Evolutionary conservation across 2,797 vertebrate species (phyloP).

Genomic region (Eidolon dupreanum): DNA sequence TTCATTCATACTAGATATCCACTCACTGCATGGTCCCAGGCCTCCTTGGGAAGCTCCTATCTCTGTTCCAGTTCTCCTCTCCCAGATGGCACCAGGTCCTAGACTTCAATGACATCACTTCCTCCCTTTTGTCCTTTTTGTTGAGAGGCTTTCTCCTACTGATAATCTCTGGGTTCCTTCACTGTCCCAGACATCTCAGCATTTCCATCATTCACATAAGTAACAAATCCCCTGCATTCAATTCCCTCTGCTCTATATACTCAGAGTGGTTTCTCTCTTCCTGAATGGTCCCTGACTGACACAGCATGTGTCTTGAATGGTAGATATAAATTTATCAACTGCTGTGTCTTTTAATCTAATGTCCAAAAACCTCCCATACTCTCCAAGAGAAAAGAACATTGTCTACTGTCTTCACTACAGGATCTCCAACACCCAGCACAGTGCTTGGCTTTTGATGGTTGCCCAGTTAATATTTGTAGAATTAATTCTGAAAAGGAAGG

Average conservation of each 20-base stretch:
- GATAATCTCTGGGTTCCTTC: not conserved
- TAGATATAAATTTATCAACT: not conserved
- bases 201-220: not conserved
- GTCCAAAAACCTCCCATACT: not conserved
- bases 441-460: not conserved
- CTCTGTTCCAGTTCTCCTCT: not conserved
- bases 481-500: not conserved
- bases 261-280: not conserved
- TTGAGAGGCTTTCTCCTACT: not conserved
- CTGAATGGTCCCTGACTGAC: not conserved
- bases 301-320: not conserved
- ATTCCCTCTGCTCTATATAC: not conserved
- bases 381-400: not conserved
- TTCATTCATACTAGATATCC: not conserved
- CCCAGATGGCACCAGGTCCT: not conserved
- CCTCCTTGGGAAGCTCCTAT: not conserved
- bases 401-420: not conserved
- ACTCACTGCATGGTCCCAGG: not conserved
- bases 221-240: not conserved
- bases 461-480: not conserved
- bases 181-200: not conserved
- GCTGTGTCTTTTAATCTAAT: not conserved
- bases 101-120: not conserved
- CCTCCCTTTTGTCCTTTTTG: not conserved
- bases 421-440: not conserved